Evolutionary conservation across 1,140 invertebrate species (phyloP), one percentile per base, ranked within the genome.

Genomic region (Drosophila paulistorum): DNA sequence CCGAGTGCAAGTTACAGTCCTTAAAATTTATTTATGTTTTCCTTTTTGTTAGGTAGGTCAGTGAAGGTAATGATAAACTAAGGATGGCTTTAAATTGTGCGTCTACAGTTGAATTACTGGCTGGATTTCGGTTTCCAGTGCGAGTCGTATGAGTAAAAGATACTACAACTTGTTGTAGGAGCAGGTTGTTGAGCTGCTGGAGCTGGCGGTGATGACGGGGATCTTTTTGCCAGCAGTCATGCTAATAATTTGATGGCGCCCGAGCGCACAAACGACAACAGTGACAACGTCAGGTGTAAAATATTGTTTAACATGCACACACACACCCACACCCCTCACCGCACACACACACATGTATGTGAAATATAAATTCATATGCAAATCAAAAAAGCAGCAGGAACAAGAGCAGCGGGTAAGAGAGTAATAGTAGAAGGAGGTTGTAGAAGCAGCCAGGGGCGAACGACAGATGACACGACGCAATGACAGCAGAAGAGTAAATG

Each of bases 211-310:
- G 26, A 11, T 45, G 39, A 48, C 57, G 76, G 69, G 37, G 11
- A 81, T 81, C 71, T 72, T 83, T 89, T 81, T 54, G 77, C 81
- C 78, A 75, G 81, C 85, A 89, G 75, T 81, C 84, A 89, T 90
- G 84, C 85, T 90, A 89, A 89, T 89, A 89, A 89, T 90, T 84
- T 89, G 81, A 81, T 84, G 84, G 73, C 84, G 81, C 45, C 77
- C 72, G 68, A 72, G 73, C 71, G 62, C 68, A 58, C 61, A 51
- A 51, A 51, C 45, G 45, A 51, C 45, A 51, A 23, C 45, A 68
- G 66, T 76, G 66, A 82, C 76, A 77, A 81, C 77, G 74, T 89
- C 84, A 89, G 80, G 84, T 89, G 84, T 89, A 89, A 87, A 89
- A 89, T 89, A 89, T 78, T 89, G 80, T 84, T 83, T 72, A 87